Conservation (phyloP, 2,888 invertebrate genomes). For the Stenoptilia bipunctidactyla region DNA sequence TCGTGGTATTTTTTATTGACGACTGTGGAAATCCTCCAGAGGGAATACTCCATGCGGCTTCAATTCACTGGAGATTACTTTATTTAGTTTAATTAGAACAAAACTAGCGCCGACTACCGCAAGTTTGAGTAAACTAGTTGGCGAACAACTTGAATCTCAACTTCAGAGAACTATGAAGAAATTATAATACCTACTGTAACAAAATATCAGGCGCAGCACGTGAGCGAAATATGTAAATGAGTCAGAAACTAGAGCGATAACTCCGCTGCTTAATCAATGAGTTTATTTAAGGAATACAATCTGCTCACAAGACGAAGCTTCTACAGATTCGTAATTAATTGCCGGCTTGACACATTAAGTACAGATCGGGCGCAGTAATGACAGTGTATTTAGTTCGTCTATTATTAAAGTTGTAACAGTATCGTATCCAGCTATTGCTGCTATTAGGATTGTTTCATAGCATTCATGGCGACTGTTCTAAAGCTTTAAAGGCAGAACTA, state of each 20-base stretch:
- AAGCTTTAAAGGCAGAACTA: slow-evolving; percentile 18
- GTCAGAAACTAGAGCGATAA: too few species aligned
- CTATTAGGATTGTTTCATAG: slow-evolving; percentile 15
- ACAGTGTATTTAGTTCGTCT: neutral
- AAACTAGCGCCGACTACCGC: too few species aligned
- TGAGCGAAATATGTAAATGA: too few species aligned
- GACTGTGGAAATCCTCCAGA: slow-evolving; percentile 44
- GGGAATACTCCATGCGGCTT: neutral
- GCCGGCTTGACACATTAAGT: neutral
- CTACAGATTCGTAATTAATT: neutral
- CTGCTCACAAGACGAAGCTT: neutral
- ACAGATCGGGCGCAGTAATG: neutral
- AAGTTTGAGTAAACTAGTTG: too few species aligned
- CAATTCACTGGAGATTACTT: too few species aligned
- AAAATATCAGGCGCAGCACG: too few species aligned
- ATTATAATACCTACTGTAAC: too few species aligned
- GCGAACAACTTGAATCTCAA: too few species aligned
- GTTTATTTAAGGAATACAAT: neutral
- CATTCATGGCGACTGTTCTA: slow-evolving; percentile 8
- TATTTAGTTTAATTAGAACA: too few species aligned
- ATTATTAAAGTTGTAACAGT: neutral
- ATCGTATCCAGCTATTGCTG: neutral
- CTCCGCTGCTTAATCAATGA: neutral
- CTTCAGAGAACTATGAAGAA: too few species aligned
- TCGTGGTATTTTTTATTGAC: slow-evolving; percentile 70